Base-by-base conservation (phyloP, 2,888 invertebrate species). In the Phortica magna region DNA sequence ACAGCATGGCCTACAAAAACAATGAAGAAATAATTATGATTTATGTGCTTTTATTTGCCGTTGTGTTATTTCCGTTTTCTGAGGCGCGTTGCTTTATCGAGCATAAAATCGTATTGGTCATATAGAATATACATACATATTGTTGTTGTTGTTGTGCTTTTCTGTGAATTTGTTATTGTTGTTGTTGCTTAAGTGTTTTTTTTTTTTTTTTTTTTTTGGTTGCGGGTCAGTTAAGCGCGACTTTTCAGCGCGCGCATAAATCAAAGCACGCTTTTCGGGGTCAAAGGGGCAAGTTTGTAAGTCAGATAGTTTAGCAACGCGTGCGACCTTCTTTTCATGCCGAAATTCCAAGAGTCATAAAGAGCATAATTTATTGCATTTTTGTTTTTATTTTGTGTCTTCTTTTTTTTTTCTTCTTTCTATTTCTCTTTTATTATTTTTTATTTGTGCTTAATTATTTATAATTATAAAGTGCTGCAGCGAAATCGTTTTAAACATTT, bases 401-500 rank as follows among this genome's bases (percentile, higher is more conserved):
- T 31, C 31, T 31, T 31, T 31, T 2, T 31, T 31, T 31, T 31
- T 31, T 4, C 5, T 31, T 31, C 31, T 31, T 31, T 31, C 31
- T 31, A 31, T 31, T 31, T 31, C 31, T 31, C 31, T 31, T 31
- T 31, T 31, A 4, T 31, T 31, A 57, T 7, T 22, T 64, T 9
- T 22, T 19, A 64, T 22, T n/a, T 65, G n/a, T 41, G 65, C 42
- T 67, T 67, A 65, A 41, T 42, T 67, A n/a, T 2, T 9, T 67
- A 41, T 42, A 42, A 64, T 48, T 48, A 59, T 59, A 17, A 59
- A 17, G 7, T 7, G 7, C 59, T 59, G 19, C 59, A 59, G 19
- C 59, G 53, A 53, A 53, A n/a, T 53, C 53, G n/a, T 14, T n/a
- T 53, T 53, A 14, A n/a, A 53, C n/a, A n/a, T 53, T 14, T 83